Percentiles rank a stretch among this genome's conserved stretches.
Conservation (phyloP, 1,140 invertebrate species). For the Brachionus calyciflorus region DNA sequence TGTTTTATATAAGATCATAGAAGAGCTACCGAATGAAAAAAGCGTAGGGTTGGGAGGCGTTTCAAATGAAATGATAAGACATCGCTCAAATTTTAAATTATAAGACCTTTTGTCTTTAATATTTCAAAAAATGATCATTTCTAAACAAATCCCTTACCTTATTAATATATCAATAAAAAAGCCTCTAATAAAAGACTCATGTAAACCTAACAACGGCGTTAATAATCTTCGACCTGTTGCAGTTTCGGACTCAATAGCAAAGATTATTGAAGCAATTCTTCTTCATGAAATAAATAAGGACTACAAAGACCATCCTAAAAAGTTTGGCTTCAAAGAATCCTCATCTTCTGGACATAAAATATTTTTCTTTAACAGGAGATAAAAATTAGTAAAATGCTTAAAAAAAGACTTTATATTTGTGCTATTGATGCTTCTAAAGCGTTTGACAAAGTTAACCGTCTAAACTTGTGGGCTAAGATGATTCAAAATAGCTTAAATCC, state of each 20-base stretch:
- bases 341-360: not conserved
- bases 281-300: not conserved
- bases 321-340: not conserved
- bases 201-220: not conserved
- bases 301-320: not conserved
- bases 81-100: too few species aligned
- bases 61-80: not conserved
- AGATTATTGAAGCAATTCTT: not conserved
- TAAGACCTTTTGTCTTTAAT: too few species aligned
- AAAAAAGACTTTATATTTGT: too few species aligned
- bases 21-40: slow-evolving; percentile 6
- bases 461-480: not conserved
- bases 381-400: too few species aligned
- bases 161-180: too few species aligned
- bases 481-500: not conserved
- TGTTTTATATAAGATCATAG: not conserved
- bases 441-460: too few species aligned
- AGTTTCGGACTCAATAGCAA: not conserved
- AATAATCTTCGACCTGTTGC: not conserved
- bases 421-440: too few species aligned
- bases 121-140: too few species aligned
- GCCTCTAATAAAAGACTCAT: too few species aligned
- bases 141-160: too few species aligned
- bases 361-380: not conserved
- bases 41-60: not conserved